phyloP scores from a whole-genome alignment of 2,888 invertebrate species.

The Anorthoa munda region DNA sequence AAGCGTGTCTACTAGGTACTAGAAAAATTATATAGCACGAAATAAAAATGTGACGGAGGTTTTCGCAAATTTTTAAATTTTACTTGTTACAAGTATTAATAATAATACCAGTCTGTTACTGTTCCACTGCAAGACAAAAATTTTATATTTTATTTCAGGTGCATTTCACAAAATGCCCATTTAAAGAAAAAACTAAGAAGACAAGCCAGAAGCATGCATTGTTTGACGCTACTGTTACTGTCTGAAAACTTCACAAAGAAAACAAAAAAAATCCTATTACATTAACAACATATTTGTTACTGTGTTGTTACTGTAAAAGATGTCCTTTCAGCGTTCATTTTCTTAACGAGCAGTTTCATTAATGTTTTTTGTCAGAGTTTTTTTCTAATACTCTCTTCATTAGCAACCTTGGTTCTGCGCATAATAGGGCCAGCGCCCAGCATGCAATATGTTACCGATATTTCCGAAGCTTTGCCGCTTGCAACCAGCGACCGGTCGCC shows the following conservation, averaged over 20 bases:
- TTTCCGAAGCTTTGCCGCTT: conserved; percentile 69
- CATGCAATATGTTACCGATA: conserved; percentile 74
- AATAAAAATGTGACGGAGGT: too few species aligned
- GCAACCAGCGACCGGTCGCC: conserved; percentile 27
- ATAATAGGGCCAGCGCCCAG: conserved; percentile 42
- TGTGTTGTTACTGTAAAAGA: conserved; percentile 11
- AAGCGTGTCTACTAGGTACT: too few species aligned
- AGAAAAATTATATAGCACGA: too few species aligned
- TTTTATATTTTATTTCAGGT: too few species aligned
- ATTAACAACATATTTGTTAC: conserved; percentile 15
- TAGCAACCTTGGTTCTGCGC: conserved; percentile 26
- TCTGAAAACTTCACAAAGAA: conserved; percentile 1
- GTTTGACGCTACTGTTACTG: background rate
- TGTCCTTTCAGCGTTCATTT: conserved; percentile 18
- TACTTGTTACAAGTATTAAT: too few species aligned
- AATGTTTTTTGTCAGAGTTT: conserved; percentile 31
- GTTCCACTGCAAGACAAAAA: too few species aligned
- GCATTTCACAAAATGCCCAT: background rate
- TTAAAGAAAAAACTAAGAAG: background rate
- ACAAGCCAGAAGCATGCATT: background rate
- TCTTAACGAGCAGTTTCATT: conserved; percentile 41
- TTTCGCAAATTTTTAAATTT: too few species aligned
- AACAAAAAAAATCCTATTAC: background rate
- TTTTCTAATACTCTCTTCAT: conserved; percentile 50
- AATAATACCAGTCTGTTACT: too few species aligned